Base-by-base conservation (phyloP, 2,797 vertebrate genomes). In the Staurois parvus region DNA sequence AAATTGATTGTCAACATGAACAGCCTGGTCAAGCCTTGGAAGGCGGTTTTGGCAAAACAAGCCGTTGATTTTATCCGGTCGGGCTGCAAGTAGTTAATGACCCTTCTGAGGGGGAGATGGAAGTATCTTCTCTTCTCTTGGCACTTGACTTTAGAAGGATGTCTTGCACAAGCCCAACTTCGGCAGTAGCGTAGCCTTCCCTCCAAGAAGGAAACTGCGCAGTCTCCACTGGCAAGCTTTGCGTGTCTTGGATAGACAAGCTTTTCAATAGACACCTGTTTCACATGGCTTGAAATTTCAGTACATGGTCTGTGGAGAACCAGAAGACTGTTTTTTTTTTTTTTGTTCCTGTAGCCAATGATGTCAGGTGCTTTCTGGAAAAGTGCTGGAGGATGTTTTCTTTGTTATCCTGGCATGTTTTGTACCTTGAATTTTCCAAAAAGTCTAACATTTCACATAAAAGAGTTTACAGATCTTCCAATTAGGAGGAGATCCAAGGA, bases 1-100 rank as follows among this genome's bases (percentile, higher is more conserved):
- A 95, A 93, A 76, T 91, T 98, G 88, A 91, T 98, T 68, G 95
- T 98, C 90, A 97, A 96, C 87, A 94, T 96, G 95, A 95, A 96
- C 91, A 97, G 96, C 45, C 81, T 96, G 2, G 97, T 94, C 79
- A 95, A 96, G 74, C 95, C 95, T 28, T 97, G 97, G 97, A 96
- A 96, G n/a, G 91, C 95, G 0, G 84, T 89, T 56, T 87, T 96
- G 75, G 94, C 94, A 83, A 92, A 95, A 56, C 91, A 96, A 79
- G 89, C 97, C 76, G 93, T 95, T 81, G 93, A 96, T 77, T 93
- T 92, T 79, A 92, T 97, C 86, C 93, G 91, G 85, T 94, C 91
- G 13, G 94, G 94, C 86, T 97, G 97, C 90, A 94, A 93, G 40
- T 95, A 93, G 95, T 32, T 79, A 10, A n/a, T 59, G 5, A 9